Evolutionary conservation across 2,113 vertebrate species (phyloP).

Genomic region (Oryzias woworae): DNA sequence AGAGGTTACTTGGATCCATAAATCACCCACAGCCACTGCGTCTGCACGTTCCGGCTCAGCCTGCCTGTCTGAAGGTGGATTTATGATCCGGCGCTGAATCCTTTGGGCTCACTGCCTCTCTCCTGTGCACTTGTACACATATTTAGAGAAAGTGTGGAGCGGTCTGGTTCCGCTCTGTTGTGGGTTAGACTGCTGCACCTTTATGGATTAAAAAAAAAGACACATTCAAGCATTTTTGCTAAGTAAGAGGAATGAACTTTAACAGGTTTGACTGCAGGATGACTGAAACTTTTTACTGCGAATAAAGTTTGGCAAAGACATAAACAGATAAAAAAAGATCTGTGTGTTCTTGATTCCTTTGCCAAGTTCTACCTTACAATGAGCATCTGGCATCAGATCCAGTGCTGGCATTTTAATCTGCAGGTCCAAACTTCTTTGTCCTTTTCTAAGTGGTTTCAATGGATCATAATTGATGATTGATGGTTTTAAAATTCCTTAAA

Average conservation of each 20-base stretch:
- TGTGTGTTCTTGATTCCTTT: constrained; percentile 43
- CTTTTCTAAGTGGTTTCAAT: constrained; percentile 54
- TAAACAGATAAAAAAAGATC: constrained; percentile 66
- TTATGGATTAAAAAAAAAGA: background rate
- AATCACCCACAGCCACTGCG: constrained; percentile 54
- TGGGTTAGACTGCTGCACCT: constrained; percentile 44
- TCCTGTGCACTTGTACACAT: constrained; percentile 64
- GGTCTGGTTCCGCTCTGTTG: constrained; percentile 37
- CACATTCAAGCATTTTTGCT: constrained; percentile 12
- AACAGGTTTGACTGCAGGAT: constrained; percentile 19
- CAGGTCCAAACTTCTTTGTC: constrained; percentile 67
- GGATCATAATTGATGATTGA: too few relatives aligned
- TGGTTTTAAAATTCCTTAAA: too few relatives aligned
- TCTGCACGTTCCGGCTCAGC: constrained; percentile 47
- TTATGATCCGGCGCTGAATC: constrained; percentile 52
- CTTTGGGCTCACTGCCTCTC: constrained; percentile 43
- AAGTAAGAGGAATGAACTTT: constrained; percentile 49
- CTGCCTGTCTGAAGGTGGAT: constrained; percentile 55
- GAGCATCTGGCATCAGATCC: constrained; percentile 59
- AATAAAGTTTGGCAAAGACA: constrained; percentile 64
- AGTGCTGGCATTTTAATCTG: constrained; percentile 64
- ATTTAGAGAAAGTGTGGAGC: constrained; percentile 63
- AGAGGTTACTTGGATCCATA: constrained; percentile 66
- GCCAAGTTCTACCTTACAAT: constrained; percentile 61
- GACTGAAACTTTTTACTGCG: constrained; percentile 55